Percentiles rank a stretch among this genome's conserved stretches.
phyloP scores from a whole-genome alignment of 2,113 vertebrate species.

The Cyanistes caeruleus region DNA sequence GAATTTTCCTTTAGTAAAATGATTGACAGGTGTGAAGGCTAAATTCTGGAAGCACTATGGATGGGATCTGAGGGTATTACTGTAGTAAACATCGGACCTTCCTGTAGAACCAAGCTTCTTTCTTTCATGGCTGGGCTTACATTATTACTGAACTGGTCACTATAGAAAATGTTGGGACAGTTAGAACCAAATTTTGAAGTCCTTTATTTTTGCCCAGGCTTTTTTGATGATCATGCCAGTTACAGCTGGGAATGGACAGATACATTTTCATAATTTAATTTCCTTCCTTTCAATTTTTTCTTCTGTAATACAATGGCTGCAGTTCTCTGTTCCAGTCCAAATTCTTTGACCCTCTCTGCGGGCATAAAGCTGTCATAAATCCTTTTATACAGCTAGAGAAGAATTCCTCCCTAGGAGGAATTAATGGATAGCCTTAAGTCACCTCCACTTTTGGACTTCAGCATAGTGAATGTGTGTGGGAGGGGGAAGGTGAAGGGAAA shows the following conservation, averaged over 20 bases:
- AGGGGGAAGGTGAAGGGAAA: not conserved
- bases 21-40: not conserved
- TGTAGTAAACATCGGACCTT: not conserved
- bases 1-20: not conserved
- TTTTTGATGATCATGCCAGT: not conserved
- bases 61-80: not conserved
- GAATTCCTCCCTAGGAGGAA: constrained; percentile 4
- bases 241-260: not conserved
- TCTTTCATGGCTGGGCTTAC: not conserved
- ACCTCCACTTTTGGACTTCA: not conserved
- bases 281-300: constrained; percentile 13
- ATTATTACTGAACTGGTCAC: not conserved
- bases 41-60: not conserved
- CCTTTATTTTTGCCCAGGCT: not conserved
- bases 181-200: not conserved
- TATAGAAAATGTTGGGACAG: not conserved
- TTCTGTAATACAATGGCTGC: not conserved
- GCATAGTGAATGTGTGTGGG: not conserved
- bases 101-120: not conserved
- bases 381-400: constrained; percentile 11
- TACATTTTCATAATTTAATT: constrained; percentile 21
- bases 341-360: constrained; percentile 35
- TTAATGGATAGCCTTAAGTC: constrained; percentile 21
- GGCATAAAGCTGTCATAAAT: constrained; percentile 24
- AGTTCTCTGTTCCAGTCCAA: not conserved